Base-by-base conservation (phyloP, 2,113 vertebrate species). In the Galeopterus variegatus region DNA sequence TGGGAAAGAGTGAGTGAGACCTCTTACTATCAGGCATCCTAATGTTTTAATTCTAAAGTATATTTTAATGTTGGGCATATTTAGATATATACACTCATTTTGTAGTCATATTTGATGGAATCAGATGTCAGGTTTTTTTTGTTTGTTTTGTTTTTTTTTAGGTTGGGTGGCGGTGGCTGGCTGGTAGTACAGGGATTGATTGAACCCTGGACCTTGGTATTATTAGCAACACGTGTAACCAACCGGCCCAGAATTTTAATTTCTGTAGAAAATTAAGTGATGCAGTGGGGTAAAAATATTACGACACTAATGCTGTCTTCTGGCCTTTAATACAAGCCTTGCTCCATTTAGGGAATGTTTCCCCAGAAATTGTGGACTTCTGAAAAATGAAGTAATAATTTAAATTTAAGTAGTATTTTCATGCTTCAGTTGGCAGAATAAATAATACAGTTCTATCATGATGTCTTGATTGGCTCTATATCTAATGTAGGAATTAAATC, bases 1-100 rank as follows among this genome's bases (percentile, higher is more conserved):
- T 99, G 99, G 99, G 99, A 99, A 96, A 98, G 99, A 98, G 99
- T 99, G 58, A 98, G 99, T 98, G 98, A 97, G 90, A 97, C 41
- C 73, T 0, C 26, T 93, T 64, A 94, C 48, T 73, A 12, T 92
- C 6, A 88, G 21, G 75, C 65, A 58, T 33, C 85, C 50, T 88
- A 75, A 24, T 70, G 60, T 58, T 77, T 96, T 77, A 82, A 54
- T 56, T 28, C 58, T 87, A 13, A 62, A 14, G 28, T 80, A 1
- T 26, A n/a, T 90, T 79, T 86, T 84, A 52, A 88, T 73, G 13
- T 95, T 75, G n/a, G 60, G 9, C 1, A 9, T 64, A 21, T 86
- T 94, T 89, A 83, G 24, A n/a, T 90, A 14, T 64, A 12, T 80
- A 45, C 8, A n/a, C 79, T 73, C 58, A 58, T 75, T 88, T 90